These are phyloP conservation scores for Gnathonemus longibarbis DNA, from an alignment of 2,113 vertebrate species.

Conservation along the genomic window DNA sequence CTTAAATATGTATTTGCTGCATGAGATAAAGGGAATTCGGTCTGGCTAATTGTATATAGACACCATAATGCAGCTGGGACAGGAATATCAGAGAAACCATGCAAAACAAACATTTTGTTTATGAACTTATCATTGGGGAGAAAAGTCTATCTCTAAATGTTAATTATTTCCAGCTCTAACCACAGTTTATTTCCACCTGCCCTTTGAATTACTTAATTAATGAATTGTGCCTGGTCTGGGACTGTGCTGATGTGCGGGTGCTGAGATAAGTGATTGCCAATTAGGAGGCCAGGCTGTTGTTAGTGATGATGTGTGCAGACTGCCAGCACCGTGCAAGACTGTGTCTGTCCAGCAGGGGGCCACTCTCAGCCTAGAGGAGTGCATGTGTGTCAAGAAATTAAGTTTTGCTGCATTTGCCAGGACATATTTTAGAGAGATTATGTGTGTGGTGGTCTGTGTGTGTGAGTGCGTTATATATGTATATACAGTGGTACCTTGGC, in stretches of 20 bases:
- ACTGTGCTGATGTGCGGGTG: not conserved
- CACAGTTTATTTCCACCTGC: slow-evolving; percentile 22
- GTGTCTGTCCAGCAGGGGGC: not conserved
- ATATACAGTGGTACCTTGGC: too few species aligned
- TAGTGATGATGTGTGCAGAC: not conserved
- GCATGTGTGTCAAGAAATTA: not conserved
- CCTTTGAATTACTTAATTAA: slow-evolving; percentile 23
- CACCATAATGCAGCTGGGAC: not conserved
- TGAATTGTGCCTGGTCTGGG: slow-evolving; percentile 19
- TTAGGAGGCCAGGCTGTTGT: slow-evolving; percentile 18
- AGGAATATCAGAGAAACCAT: not conserved
- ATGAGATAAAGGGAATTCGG: not conserved
- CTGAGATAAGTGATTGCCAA: slow-evolving; percentile 23
- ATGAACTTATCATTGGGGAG: slow-evolving; percentile 9
- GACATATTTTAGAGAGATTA: not conserved
- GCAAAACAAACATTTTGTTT: slow-evolving; percentile 10
- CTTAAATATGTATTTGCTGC: not conserved
- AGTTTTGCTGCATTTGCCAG: not conserved
- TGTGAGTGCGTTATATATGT: not conserved
- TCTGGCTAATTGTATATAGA: not conserved
- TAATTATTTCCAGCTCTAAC: slow-evolving; percentile 16
- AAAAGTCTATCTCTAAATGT: slow-evolving; percentile 8
- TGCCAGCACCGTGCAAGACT: not conserved
- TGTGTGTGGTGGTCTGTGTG: not conserved
- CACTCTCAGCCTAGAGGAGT: not conserved